Evolutionary conservation across 2,797 vertebrate species (phyloP).

Genomic region (Antrozous pallidus): DNA sequence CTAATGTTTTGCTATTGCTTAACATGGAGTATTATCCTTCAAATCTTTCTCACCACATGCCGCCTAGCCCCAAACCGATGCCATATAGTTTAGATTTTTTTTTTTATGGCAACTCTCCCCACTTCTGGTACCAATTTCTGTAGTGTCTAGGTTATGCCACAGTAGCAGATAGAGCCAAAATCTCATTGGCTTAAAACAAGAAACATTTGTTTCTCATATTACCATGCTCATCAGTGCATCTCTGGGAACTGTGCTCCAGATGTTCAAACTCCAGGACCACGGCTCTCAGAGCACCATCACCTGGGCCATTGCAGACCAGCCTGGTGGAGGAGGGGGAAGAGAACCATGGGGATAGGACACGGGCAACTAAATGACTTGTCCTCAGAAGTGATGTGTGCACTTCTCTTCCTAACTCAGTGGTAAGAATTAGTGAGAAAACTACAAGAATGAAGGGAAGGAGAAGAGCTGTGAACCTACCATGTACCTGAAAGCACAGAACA

Average conservation of each 20-base stretch:
- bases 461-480: background rate
- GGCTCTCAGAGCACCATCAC: background rate
- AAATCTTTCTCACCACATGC: background rate
- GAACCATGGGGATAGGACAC: too few species aligned
- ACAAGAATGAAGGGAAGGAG: background rate
- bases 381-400: background rate
- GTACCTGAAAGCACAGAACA: background rate
- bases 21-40: background rate
- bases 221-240: background rate
- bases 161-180: background rate
- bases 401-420: background rate
- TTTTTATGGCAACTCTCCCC: background rate
- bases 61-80: background rate
- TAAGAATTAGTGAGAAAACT: background rate
- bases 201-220: background rate
- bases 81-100: background rate
- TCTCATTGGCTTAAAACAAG: background rate
- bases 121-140: background rate
- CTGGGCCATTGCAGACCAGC: background rate
- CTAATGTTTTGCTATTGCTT: background rate
- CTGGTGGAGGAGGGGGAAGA: background rate
- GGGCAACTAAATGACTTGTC: background rate
- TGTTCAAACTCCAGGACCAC: background rate
- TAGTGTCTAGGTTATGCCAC: background rate
- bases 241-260: rapidly evolving